phyloP scores from a whole-genome alignment of 1,140 invertebrate species.

The Ooceraea biroi region DNA sequence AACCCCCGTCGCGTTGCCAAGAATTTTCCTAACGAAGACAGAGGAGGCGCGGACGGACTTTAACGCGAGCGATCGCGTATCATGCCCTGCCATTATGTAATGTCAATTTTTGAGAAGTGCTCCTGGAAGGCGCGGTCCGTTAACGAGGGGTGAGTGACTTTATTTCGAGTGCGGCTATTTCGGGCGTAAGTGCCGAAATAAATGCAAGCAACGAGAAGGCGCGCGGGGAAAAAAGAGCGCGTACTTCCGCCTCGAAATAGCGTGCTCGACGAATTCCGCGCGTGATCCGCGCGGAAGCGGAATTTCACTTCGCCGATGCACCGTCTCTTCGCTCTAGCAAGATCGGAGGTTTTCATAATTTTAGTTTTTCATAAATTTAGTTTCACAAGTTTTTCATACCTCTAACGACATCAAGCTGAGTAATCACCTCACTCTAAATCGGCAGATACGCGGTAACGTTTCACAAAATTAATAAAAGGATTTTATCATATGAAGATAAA shows the following conservation, averaged over 20 bases:
- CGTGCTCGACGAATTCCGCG: constrained; percentile 12
- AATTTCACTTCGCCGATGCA: constrained; percentile 25
- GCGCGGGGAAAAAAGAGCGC: constrained; percentile 21
- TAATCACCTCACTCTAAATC: background rate
- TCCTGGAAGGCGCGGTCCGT: constrained; percentile 46
- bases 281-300: background rate
- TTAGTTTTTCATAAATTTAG: background rate
- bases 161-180: constrained; percentile 68
- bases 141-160: constrained; percentile 67
- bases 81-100: constrained; percentile 52
- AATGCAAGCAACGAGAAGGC: constrained; percentile 15
- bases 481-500: background rate
- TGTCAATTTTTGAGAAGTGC: constrained; percentile 29
- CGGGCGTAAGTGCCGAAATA: constrained; percentile 54
- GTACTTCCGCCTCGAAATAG: constrained; percentile 58
- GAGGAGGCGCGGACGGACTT: constrained; percentile 1
- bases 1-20: background rate
- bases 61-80: background rate
- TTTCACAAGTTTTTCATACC: background rate
- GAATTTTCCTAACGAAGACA: constrained; percentile 38
- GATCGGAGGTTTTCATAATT: no score
- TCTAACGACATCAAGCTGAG: background rate
- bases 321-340: background rate
- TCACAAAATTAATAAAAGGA: background rate
- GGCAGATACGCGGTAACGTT: background rate